Percentiles rank a stretch among this genome's conserved stretches.
Conservation (phyloP, 2,888 invertebrate genomes). For the Cantharis rustica region DNA sequence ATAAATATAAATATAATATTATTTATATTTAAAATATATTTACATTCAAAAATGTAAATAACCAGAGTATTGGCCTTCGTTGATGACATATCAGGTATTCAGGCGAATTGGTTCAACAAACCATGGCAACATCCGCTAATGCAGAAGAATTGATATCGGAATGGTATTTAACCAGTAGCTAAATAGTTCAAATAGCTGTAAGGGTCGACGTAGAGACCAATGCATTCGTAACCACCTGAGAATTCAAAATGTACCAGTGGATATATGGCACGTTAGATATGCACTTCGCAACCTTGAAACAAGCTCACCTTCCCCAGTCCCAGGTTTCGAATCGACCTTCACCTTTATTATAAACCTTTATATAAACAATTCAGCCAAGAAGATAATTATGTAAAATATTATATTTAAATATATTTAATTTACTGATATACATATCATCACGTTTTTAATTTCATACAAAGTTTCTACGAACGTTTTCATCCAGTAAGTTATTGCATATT, state of each 20-base stretch:
- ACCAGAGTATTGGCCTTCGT: conserved; percentile 6
- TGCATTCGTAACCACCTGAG: conserved; percentile 5
- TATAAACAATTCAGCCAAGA: conserved; percentile 21
- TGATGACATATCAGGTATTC: conserved; percentile 5
- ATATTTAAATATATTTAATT: not conserved
- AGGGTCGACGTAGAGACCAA: conserved; percentile 9
- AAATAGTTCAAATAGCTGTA: conserved; percentile 17
- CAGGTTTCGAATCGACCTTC: conserved; percentile 22
- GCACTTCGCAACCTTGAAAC: conserved; percentile 29
- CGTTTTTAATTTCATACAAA: not conserved
- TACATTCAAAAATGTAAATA: not conserved
- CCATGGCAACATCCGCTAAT: conserved; percentile 17
- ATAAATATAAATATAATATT: too few relatives aligned
- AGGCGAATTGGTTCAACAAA: conserved; percentile 18
- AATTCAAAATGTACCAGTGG: conserved; percentile 11
- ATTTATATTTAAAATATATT: too few relatives aligned
- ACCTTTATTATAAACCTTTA: conserved; percentile 28
- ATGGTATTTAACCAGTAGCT: conserved; percentile 21
- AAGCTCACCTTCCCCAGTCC: conserved; percentile 23
- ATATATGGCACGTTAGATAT: conserved; percentile 27
- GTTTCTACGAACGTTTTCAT: not conserved
- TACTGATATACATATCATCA: not conserved
- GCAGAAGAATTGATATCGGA: conserved; percentile 6
- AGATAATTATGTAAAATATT: conserved; percentile 21
- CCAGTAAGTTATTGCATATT: not conserved